Conservation (phyloP, 2,113 vertebrate genomes). For the Motacilla alba region DNA sequence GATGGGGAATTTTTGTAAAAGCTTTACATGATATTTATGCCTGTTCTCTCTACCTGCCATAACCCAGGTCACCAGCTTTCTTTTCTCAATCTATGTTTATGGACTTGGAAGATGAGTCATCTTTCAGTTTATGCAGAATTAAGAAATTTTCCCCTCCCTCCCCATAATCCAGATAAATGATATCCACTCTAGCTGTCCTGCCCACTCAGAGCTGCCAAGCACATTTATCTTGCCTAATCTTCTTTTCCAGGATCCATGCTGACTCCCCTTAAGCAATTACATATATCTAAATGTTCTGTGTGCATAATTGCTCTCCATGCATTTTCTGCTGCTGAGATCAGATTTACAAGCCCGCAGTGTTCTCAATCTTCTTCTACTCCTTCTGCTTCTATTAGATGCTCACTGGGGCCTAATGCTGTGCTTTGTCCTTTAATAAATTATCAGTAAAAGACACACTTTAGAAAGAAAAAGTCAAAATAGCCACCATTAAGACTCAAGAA, state of each 20-base stretch:
- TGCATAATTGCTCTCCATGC: constrained; percentile 36
- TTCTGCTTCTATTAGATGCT: background rate
- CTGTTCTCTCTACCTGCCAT: background rate
- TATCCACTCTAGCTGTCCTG: background rate
- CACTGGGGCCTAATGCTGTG: background rate
- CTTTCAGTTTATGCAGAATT: background rate
- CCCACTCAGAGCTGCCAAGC: background rate
- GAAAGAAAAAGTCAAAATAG: background rate
- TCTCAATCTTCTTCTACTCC: constrained; percentile 5
- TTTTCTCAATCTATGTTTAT: background rate
- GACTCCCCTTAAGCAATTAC: constrained; percentile 50
- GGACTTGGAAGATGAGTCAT: constrained; percentile 11
- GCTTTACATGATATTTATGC: background rate
- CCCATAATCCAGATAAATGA: constrained; percentile 8
- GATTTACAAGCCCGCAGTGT: background rate
- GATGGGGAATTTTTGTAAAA: background rate
- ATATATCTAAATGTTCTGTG: constrained; percentile 38
- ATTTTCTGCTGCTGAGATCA: background rate
- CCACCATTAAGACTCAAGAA: background rate
- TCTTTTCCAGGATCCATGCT: constrained; percentile 36
- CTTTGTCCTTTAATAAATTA: background rate
- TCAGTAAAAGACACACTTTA: background rate
- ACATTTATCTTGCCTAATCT: constrained; percentile 49
- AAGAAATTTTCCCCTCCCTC: background rate
- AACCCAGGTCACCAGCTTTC: background rate